Percentiles rank a stretch among this genome's conserved stretches.
Evolutionary conservation across 2,888 invertebrate species (phyloP).

Genomic region (Ametastegia equiseti): DNA sequence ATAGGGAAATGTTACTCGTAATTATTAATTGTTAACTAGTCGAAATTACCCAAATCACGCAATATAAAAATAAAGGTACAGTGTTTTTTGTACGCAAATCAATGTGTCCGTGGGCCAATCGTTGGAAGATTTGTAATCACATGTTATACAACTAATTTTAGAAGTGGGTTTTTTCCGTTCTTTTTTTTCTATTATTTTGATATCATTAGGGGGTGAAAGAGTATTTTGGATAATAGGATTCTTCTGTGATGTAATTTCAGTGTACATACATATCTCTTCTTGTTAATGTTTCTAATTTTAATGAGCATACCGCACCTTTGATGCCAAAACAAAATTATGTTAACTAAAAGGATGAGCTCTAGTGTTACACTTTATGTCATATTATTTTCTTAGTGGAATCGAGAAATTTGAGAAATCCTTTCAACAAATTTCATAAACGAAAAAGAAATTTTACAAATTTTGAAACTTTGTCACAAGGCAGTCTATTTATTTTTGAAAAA

Average conservation of each 20-base stretch:
- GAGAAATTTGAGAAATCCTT: not conserved
- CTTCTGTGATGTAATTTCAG: constrained; percentile 3
- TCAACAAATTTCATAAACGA: not conserved
- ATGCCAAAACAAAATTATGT: not conserved
- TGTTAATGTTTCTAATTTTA: constrained; percentile 4
- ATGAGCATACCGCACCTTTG: not conserved
- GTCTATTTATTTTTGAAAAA: not conserved
- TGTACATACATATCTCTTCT: not conserved
- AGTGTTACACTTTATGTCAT: not conserved
- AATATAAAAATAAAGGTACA: not conserved
- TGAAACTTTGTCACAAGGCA: not conserved
- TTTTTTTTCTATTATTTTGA: not conserved
- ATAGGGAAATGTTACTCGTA: not conserved
- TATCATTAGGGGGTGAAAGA: not conserved
- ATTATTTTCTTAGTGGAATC: no score
- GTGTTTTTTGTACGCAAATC: not conserved
- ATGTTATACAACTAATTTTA: not conserved
- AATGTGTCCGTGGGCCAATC: constrained; percentile 2
- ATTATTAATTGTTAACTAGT: not conserved
- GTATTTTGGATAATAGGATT: not conserved
- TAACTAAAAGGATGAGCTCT: not conserved
- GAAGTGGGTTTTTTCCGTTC: not conserved
- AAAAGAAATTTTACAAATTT: not conserved
- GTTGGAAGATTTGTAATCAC: not conserved
- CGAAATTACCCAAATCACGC: not conserved